A percentile compares a stretch with the other conserved stretches of the same genome.
Evolutionary conservation across 2,113 vertebrate species (phyloP).

Genomic region (Strix uralensis): DNA sequence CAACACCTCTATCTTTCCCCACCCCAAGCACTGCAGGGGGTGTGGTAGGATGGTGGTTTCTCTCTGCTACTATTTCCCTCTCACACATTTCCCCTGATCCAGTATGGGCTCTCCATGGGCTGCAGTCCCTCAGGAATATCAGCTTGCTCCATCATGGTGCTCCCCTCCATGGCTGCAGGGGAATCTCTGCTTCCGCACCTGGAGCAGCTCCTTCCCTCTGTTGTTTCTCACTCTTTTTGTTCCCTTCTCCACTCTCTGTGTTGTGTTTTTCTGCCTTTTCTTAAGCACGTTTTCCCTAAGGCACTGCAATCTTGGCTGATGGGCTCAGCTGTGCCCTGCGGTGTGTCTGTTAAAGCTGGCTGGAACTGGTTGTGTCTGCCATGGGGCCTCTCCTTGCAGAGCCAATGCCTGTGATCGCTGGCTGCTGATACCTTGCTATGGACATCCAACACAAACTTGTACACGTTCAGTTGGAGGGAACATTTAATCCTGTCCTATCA

Average conservation of each 20-base stretch:
- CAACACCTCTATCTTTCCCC: neutral
- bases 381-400: neutral
- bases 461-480: neutral
- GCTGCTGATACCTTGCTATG: neutral
- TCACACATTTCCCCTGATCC: neutral
- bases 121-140: neutral
- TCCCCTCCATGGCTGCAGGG: neutral
- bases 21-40: rapidly evolving
- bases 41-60: neutral
- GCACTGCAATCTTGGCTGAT: neutral
- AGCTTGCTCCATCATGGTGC: neutral
- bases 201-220: neutral
- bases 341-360: neutral
- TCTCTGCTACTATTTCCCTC: neutral
- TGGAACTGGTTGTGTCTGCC: neutral
- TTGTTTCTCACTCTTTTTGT: neutral
- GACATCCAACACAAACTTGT: neutral
- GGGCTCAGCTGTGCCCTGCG: neutral
- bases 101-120: neutral
- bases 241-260: neutral
- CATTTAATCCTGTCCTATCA: neutral
- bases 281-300: neutral
- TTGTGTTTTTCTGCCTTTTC: neutral
- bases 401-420: neutral
- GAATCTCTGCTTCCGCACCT: rapidly evolving